Evolutionary conservation across 1,140 invertebrate species (phyloP).

Genomic region (Chionoecetes opilio): DNA sequence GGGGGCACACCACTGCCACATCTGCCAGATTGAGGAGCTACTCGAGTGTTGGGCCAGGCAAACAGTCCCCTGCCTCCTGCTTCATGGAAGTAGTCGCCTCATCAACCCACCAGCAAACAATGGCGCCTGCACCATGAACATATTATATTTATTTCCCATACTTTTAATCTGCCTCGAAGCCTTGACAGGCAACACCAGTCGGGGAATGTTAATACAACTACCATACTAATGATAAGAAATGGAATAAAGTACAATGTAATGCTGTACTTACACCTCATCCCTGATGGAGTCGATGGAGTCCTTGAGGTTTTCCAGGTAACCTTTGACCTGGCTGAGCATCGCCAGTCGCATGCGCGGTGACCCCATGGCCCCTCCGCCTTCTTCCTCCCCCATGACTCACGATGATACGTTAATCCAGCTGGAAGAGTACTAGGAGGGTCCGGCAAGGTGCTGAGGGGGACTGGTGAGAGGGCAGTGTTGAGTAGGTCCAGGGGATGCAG

Average conservation of each 20-base stretch:
- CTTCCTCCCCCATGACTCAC: constrained; percentile 64
- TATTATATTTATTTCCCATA: not conserved
- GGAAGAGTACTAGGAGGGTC: not conserved
- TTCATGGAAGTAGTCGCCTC: not conserved
- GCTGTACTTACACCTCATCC: constrained; percentile 78
- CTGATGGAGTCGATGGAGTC: constrained; percentile 78
- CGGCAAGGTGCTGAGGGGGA: not conserved
- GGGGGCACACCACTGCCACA: not conserved
- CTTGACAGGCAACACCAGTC: not conserved
- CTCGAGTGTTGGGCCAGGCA: not conserved
- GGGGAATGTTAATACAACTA: not conserved
- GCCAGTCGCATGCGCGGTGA: constrained; percentile 75
- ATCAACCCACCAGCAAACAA: not conserved
- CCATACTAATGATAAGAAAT: not conserved
- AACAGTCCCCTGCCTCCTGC: not conserved
- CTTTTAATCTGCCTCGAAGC: not conserved
- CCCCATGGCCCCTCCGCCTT: constrained; percentile 55
- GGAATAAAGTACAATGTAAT: not conserved
- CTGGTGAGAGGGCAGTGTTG: not conserved
- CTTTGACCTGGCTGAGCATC: constrained; percentile 79
- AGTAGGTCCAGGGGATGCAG: not conserved
- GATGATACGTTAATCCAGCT: not conserved
- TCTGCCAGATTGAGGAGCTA: not conserved
- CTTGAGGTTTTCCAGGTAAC: constrained; percentile 78
- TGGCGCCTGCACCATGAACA: not conserved